Conservation (phyloP, 1,140 invertebrate genomes). For the Vollenhovia emeryi region DNA sequence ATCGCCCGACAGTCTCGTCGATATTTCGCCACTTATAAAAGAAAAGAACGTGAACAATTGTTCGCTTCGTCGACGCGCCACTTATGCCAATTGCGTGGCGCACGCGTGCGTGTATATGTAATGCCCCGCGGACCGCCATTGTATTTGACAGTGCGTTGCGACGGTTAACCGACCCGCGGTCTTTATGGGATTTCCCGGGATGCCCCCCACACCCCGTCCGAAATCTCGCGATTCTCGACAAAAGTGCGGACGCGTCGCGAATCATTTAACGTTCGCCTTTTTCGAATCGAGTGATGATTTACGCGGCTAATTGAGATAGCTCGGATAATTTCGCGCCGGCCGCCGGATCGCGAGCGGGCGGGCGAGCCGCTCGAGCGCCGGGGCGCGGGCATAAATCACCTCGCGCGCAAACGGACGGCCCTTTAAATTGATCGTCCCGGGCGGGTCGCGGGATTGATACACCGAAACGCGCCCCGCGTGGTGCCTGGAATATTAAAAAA, state of each 20-base stretch:
- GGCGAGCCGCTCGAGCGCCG: slow-evolving; percentile 35
- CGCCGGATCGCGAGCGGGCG: slow-evolving; percentile 50
- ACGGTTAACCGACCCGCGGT: not conserved
- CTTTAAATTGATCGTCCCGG: slow-evolving; percentile 75
- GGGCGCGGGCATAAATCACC: slow-evolving; percentile 75
- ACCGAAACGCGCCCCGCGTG: slow-evolving; percentile 24
- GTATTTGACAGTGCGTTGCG: not conserved
- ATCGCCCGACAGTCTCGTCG: too few species aligned
- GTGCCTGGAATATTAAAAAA: slow-evolving; percentile 44
- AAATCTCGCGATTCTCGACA: too few species aligned
- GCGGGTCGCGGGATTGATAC: slow-evolving; percentile 62
- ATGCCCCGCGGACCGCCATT: not conserved
- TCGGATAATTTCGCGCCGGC: slow-evolving; percentile 36
- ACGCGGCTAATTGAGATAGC: slow-evolving; percentile 55
- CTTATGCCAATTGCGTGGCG: slow-evolving; percentile 10
- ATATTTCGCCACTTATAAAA: too few species aligned
- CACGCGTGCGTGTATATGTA: not conserved
- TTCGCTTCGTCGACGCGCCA: not conserved
- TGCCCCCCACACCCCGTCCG: too few species aligned
- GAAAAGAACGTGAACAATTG: too few species aligned
- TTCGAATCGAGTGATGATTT: slow-evolving; percentile 54
- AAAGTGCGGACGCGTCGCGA: slow-evolving; percentile 21
- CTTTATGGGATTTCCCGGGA: slow-evolving; percentile 9
- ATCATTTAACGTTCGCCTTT: slow-evolving; percentile 67
- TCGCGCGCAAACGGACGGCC: slow-evolving; percentile 64